phyloP scores from a whole-genome alignment of 2,888 invertebrate species.

The Tridacna gigas region DNA sequence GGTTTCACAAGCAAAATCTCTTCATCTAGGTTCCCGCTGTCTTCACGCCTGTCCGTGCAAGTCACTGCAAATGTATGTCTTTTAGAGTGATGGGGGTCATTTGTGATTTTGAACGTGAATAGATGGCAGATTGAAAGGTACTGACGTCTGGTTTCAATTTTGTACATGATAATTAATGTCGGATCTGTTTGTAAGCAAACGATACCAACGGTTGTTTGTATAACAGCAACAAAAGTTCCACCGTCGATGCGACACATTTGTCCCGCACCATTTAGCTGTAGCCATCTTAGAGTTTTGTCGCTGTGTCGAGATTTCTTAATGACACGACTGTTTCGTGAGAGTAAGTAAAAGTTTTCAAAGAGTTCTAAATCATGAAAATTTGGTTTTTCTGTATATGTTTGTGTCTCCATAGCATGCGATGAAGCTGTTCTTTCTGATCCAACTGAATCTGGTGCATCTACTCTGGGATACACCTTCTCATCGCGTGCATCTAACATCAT shows the following conservation, averaged over 20 bases:
- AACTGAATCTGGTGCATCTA: too few relatives aligned
- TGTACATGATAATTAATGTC: background rate
- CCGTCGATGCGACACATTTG: background rate
- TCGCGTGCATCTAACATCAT: too few relatives aligned
- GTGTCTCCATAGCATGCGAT: too few relatives aligned
- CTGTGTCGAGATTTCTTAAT: background rate
- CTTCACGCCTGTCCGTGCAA: background rate
- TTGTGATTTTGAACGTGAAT: background rate
- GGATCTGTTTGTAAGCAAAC: constrained; percentile 7
- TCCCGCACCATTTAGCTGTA: background rate
- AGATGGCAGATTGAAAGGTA: background rate
- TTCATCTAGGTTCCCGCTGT: background rate
- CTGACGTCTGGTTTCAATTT: background rate
- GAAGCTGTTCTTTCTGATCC: too few relatives aligned
- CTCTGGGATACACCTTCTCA: too few relatives aligned
- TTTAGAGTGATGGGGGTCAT: background rate
- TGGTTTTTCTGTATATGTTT: background rate
- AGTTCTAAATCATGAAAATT: background rate
- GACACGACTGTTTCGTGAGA: background rate
- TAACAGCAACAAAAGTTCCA: background rate
- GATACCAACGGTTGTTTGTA: background rate
- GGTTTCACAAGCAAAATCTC: background rate
- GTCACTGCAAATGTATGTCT: background rate
- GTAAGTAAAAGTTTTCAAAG: background rate
- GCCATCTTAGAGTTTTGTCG: background rate